Percentiles rank a stretch among this genome's conserved stretches.
Evolutionary conservation across 2,888 invertebrate genomes (phyloP).

Genomic region (Hemistola chrysoprasaria): DNA sequence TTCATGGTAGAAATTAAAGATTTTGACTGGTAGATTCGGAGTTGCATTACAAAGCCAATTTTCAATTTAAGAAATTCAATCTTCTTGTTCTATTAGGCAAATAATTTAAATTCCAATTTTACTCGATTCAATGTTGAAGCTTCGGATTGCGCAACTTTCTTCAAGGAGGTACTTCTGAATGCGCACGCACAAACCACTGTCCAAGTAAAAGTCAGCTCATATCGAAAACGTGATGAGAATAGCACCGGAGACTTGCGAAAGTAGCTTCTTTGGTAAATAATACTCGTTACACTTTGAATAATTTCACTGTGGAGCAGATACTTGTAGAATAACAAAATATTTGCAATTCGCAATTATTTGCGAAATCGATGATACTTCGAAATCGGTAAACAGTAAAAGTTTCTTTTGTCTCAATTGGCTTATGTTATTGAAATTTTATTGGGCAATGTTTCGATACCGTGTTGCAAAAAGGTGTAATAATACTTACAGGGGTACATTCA

Average conservation of each 20-base stretch:
- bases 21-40: too few relatives aligned
- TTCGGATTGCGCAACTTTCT: constrained; percentile 10
- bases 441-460: too few relatives aligned
- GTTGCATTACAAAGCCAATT: too few relatives aligned
- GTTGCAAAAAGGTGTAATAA: too few relatives aligned
- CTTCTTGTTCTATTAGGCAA: constrained; percentile 2
- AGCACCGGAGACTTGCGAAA: constrained; percentile 59
- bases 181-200: constrained; percentile 8
- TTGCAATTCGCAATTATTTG: constrained; percentile 35
- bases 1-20: too few relatives aligned
- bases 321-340: constrained; percentile 55
- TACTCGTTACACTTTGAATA: constrained; percentile 58
- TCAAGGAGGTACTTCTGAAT: constrained; percentile 13
- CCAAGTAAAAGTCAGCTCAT: constrained; percentile 34
- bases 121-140: constrained; percentile 7
- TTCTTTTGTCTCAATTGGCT: too few relatives aligned
- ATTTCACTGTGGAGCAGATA: constrained; percentile 64
- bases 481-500: too few relatives aligned
- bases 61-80: too few relatives aligned
- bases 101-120: constrained; percentile 14
- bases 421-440: too few relatives aligned
- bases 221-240: constrained; percentile 54
- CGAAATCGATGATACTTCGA: constrained; percentile 25
- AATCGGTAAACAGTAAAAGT: constrained; percentile 9
- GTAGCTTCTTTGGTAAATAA: constrained; percentile 61